Evolutionary conservation across 2,113 vertebrate species (phyloP), one percentile per base, ranked within the genome.

Genomic region (Oryzias woworae): DNA sequence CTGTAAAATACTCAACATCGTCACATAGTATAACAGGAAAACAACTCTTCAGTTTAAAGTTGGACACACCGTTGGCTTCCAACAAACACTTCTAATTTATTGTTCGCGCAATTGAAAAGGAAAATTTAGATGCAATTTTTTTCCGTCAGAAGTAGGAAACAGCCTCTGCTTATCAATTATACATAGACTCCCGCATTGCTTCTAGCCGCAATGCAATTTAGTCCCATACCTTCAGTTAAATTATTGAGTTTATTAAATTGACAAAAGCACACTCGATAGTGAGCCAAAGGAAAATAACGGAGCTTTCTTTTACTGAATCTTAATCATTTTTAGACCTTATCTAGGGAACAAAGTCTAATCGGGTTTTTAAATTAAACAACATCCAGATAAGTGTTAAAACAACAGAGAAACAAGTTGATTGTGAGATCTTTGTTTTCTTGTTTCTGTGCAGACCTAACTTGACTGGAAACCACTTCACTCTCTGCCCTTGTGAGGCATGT

Each of bases 191-290:
- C 67, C 58, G 22, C 17, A 52, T 76, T 50, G 69, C 84, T 81
- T 46, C 12, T 4, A 69, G 72, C 52, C 51, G 74, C 60, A 17
- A 15, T 60, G 46, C 53, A 31, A 68, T 76, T 80, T 66, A 46
- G 75, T 54, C 44, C 43, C 62, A 59, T 5, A 23, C 66, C 70
- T 80, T 80, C 71, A 28, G 24, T 73, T 81, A 85, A 88, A 78
- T 46, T 14, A 62, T 82, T 85, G 65, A 79, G 72, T 80, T 75
- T 59, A 90, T 89, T 84, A 71, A 80, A 87, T 87, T 81, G 77
- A 53, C 61, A 50, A 56, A 79, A 75, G 63, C 64, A 48, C 48
- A 72, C 44, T 28, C 47, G 63, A 56, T 58, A 68, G 69, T 70
- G 73, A 71, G 31, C 52, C 57, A 52, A 57, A 58, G 58, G 65